Base-by-base conservation (phyloP, 2,888 invertebrate species). In the Acholoe squamosa region DNA sequence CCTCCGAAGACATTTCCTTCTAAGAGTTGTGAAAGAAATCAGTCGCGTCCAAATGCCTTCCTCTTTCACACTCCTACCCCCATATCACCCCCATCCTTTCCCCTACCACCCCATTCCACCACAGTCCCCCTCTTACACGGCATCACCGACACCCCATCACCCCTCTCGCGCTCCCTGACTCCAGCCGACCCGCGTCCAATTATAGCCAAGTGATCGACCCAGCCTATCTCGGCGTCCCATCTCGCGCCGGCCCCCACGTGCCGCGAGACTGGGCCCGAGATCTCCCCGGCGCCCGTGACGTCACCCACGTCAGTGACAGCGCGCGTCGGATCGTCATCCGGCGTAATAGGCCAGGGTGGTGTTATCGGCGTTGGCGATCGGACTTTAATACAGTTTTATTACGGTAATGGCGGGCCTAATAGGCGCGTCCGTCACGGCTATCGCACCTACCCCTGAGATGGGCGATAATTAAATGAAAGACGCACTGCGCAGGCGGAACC, bases 391-490 rank as follows among this genome's bases (percentile, higher is more conserved):
- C 80, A 80, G 80, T 80, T 80, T 80, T 80, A 80, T 80, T 80
- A 80, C 80, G 25, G 19, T 80, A 80, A 80, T 80, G 80, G 80
- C 80, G 80, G 43, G 43, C 7, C 80, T 80, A 80, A 80, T 80
- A n/a, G 80, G 34, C 22, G 80, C 33, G 80, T 80, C 80, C 80
- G 33, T 80, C 80, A 80, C 80, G 80, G 12, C 80, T 43, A 34
- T 34, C 43, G 34, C 34, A n/a, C 80, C 34, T 25, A 16, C 28
- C 80, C 80, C 34, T 19, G 80, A 80, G 80, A 80, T 80, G 80
- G 80, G 80, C 80, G 80, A 80, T 80, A 80, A 80, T 80, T 80
- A 80, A 80, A 80, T 80, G 80, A 80, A 80, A 80, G 80, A 80
- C 80, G 80, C 80, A 43, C 80, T 12, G 34, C 12, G 14, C 80